These are phyloP conservation scores for Drosophila ezoana DNA, from an alignment of 2,888 invertebrate species.

Conservation along the genomic window DNA sequence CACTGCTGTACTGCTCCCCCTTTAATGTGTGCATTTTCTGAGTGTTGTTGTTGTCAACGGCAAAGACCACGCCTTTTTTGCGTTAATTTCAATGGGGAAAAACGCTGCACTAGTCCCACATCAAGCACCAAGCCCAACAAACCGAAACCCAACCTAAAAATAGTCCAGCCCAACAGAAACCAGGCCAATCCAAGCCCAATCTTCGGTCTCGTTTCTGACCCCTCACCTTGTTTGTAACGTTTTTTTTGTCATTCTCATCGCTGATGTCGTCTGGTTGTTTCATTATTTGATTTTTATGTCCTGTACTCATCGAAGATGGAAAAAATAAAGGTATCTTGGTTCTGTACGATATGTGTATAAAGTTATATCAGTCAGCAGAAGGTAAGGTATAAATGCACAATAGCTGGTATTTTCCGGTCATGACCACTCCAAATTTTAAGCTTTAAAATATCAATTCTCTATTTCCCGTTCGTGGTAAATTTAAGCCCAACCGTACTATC, in stretches of 20 bases:
- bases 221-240: constrained; percentile 27
- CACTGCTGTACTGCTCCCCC: constrained; percentile 27
- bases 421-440: no score
- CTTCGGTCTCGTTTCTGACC: not conserved
- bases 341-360: no score
- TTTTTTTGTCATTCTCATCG: constrained; percentile 43
- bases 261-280: constrained; percentile 44
- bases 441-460: no score
- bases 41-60: constrained; percentile 65
- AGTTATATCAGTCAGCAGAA: no score
- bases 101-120: constrained; percentile 36
- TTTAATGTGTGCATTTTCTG: constrained; percentile 46
- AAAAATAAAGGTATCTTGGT: not conserved
- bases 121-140: constrained; percentile 21
- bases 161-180: constrained; percentile 32
- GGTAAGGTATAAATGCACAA: no score
- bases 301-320: not conserved
- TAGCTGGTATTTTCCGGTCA: no score
- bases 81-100: constrained; percentile 74
- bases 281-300: constrained; percentile 62
- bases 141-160: constrained; percentile 26
- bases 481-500: no score
- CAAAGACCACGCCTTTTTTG: constrained; percentile 81
- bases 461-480: no score
- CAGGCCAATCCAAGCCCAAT: constrained; percentile 41